phyloP scores from a whole-genome alignment of 2,888 invertebrate species.

The Malthinus flaveolus region DNA sequence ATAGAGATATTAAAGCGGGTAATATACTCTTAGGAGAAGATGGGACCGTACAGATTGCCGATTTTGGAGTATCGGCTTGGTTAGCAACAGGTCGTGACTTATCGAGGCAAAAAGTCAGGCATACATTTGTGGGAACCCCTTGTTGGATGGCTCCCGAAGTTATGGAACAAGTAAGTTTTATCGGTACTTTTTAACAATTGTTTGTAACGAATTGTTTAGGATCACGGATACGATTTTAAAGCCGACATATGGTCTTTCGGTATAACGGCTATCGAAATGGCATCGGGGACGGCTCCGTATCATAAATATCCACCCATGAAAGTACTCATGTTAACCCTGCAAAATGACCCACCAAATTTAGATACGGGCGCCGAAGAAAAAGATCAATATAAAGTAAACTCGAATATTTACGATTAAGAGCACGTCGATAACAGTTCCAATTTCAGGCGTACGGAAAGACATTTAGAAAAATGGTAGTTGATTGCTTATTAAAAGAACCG shows the following conservation, averaged over 20 bases:
- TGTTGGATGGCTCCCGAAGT: conserved; percentile 99
- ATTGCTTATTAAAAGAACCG: conserved; percentile 96
- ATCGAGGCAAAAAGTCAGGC: conserved; percentile 91
- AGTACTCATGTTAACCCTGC: conserved; percentile 95
- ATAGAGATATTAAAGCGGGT: conserved; percentile 97
- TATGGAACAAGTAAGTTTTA: conserved; percentile 82
- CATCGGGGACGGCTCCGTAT: conserved; percentile 97
- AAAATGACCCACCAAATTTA: conserved; percentile 96
- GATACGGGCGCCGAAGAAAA: conserved; percentile 95
- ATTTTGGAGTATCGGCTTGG: conserved; percentile 99
- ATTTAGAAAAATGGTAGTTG: conserved; percentile 94
- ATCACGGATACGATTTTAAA: conserved; percentile 97
- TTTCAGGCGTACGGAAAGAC: conserved; percentile 86
- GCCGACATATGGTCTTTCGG: conserved; percentile 95
- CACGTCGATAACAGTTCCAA: conserved; percentile 2
- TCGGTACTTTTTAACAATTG: not conserved
- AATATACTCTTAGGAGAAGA: conserved; percentile 97
- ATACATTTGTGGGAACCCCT: conserved; percentile 98
- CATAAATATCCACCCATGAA: conserved; percentile 99
- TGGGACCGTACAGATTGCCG: conserved; percentile 96
- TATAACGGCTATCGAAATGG: conserved; percentile 98
- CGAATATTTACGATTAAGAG: not conserved
- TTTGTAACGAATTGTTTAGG: conserved; percentile 55
- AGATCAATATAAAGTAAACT: conserved; percentile 84
- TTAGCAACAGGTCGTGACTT: conserved; percentile 92